Percentiles rank a stretch among this genome's conserved stretches.
These are phyloP conservation scores for Anthoscopus minutus DNA, from an alignment of 2,113 vertebrate genomes.

Conservation along the genomic window DNA sequence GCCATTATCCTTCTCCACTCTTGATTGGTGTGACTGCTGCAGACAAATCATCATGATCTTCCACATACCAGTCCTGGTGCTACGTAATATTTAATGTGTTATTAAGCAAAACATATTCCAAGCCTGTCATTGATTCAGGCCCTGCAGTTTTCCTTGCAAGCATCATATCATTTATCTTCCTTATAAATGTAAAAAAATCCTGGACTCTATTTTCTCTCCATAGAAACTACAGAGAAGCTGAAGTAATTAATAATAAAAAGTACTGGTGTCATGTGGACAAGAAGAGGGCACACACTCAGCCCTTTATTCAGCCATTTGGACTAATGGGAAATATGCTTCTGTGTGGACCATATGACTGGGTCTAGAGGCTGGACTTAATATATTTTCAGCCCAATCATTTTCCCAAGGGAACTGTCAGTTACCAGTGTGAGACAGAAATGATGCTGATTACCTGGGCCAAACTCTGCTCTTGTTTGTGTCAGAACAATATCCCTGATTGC, in stretches of 20 bases:
- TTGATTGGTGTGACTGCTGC: background rate
- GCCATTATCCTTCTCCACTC: background rate
- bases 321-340: background rate
- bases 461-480: background rate
- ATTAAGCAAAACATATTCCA: background rate
- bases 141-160: background rate
- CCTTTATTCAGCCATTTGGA: background rate
- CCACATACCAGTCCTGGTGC: background rate
- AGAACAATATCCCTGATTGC: background rate
- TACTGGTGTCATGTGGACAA: background rate
- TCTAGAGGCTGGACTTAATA: background rate
- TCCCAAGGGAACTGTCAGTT: background rate
- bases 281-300: background rate
- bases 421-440: background rate
- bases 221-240: background rate
- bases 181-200: background rate
- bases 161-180: background rate
- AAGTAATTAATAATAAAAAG: background rate
- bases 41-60: background rate
- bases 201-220: background rate
- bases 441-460: constrained; percentile 8
- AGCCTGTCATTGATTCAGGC: background rate
- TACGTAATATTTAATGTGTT: background rate
- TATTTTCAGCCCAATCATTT: background rate
- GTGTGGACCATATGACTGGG: background rate